phyloP scores from a whole-genome alignment of 2,113 vertebrate genomes.

The Fulmarus glacialis region DNA sequence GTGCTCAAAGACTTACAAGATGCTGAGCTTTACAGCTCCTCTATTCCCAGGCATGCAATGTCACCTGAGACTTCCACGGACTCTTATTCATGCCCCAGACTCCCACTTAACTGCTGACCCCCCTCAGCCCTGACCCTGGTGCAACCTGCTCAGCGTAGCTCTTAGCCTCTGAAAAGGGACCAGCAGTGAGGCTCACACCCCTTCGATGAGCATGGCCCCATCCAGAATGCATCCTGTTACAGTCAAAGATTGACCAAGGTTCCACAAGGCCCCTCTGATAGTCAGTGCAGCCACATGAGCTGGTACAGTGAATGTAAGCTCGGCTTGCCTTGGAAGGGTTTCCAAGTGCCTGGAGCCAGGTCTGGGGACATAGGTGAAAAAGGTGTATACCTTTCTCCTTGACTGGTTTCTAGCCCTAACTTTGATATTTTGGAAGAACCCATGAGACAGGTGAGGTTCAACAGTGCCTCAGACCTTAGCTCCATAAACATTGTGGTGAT shows the following conservation, averaged over 20 bases:
- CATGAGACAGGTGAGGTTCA: neutral
- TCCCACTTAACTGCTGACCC: neutral
- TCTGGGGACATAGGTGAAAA: neutral
- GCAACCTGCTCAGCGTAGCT: neutral
- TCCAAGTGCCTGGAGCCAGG: neutral
- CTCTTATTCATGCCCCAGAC: neutral
- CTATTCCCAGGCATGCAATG: neutral
- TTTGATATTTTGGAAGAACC: neutral
- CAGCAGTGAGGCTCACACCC: neutral
- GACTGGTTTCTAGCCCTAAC: neutral
- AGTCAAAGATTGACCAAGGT: neutral
- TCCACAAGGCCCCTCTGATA: neutral
- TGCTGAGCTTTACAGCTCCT: neutral
- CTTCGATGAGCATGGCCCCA: neutral
- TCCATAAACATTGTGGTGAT: neutral
- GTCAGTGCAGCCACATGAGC: neutral
- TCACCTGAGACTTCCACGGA: neutral
- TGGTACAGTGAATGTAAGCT: neutral
- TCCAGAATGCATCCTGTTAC: neutral
- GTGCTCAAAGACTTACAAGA: neutral
- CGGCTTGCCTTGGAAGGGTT: neutral
- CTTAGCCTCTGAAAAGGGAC: neutral
- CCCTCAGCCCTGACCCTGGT: neutral
- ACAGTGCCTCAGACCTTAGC: neutral
- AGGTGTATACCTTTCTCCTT: neutral